Base-by-base conservation (phyloP, 2,113 vertebrate genomes). In the Tylochromis polylepis region DNA sequence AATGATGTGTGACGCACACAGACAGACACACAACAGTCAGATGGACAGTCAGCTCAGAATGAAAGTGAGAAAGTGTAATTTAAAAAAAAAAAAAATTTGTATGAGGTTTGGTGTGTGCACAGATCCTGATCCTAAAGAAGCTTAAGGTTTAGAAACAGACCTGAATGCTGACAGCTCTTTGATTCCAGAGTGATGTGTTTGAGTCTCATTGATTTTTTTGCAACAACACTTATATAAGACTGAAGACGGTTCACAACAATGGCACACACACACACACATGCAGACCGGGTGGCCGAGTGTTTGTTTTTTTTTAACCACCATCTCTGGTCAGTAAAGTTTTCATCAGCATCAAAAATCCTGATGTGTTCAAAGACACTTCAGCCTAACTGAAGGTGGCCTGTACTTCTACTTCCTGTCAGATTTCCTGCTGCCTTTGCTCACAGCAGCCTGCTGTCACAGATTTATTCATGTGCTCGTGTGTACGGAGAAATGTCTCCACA, bases 161-260 rank as follows among this genome's bases (percentile, higher is more conserved):
- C 22, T 9, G n/a, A 82, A 31, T 77, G 29, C 31, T 20, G 12
- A 77, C 72, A 16, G 15, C 4, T 41, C 18, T 79, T 55, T 75
- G 46, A 77, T 46, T 55, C 11, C 27, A 67, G 70, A 83, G 58
- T 58, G 79, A 86, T n/a, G 55, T 57, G 77, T 78, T 77, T 51
- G 59, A 85, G 78, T n/a, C 41, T 81, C 43, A 78, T 20, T 81
- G 78, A 41, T 67, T 49, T 84, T 84, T n/a, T 87, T 24, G 38
- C 65, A 89, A 79, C 86, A 83, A 59, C 46, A 57, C 57, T 87
- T 90, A 87, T 78, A 55, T 87, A 89, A 89, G 31, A 70, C 83
- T 72, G 84, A 56, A 72, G 72, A 38, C 38, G n/a, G 82, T 58
- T 82, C 16, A 83, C 16, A 86, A 86, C 88, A 84, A 77, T 86